phyloP scores from a whole-genome alignment of 2,888 invertebrate genomes.

The Melanostoma mellinum region DNA sequence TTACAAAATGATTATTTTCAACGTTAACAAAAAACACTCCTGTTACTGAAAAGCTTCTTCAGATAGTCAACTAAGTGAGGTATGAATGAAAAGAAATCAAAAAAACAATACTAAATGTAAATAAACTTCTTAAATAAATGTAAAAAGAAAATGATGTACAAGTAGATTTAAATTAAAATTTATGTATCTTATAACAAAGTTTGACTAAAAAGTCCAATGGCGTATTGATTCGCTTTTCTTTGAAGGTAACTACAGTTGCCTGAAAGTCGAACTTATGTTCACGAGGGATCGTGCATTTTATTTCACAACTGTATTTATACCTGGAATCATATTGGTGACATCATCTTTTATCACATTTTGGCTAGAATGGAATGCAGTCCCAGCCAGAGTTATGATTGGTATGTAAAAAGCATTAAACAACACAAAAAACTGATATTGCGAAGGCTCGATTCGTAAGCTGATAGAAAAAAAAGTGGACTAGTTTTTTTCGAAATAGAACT shows the following conservation, averaged over 20 bases:
- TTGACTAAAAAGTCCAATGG: slow-evolving; percentile 51
- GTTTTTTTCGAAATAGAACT: background rate
- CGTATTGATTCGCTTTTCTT: slow-evolving; percentile 75
- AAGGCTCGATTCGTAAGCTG: too few species aligned
- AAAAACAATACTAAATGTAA: slow-evolving; percentile 3
- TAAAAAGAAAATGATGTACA: background rate
- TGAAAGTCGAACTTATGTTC: slow-evolving; percentile 96
- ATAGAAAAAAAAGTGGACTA: background rate
- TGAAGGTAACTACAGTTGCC: slow-evolving; percentile 97
- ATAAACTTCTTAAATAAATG: background rate
- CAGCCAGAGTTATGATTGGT: slow-evolving; percentile 98
- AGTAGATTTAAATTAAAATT: slow-evolving; percentile 9
- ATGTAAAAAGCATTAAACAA: slow-evolving; percentile 81
- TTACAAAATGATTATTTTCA: too few species aligned
- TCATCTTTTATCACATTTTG: slow-evolving; percentile 98
- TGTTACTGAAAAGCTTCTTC: background rate
- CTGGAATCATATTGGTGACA: slow-evolving; percentile 97
- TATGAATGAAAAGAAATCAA: background rate
- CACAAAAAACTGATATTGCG: background rate
- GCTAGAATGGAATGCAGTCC: slow-evolving; percentile 98
- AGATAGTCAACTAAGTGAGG: background rate
- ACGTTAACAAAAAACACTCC: too few species aligned
- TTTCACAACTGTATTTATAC: slow-evolving; percentile 98
- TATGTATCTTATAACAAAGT: background rate
- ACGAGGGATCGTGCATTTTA: slow-evolving; percentile 97